A percentile compares a stretch with the other conserved stretches of the same genome.
Evolutionary conservation across 2,113 vertebrate genomes (phyloP).

Genomic region (Diphyllodes magnificus): DNA sequence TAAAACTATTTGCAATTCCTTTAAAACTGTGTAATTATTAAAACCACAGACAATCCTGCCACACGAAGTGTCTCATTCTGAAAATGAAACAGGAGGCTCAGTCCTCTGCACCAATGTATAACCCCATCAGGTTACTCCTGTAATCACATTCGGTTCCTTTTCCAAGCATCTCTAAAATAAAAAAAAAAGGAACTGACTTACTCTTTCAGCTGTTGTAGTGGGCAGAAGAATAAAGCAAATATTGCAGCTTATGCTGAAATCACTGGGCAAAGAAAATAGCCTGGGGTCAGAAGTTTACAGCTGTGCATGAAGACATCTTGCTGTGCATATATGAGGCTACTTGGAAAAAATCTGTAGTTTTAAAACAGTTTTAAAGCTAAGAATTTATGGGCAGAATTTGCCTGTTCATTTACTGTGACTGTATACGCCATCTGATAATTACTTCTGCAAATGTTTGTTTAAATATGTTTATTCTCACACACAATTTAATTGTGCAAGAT

Average conservation of each 20-base stretch:
- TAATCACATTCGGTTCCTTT: conserved; percentile 5
- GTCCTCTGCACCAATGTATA: not conserved
- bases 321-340: not conserved
- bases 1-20: not conserved
- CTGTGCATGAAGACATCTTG: not conserved
- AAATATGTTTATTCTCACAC: not conserved
- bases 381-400: not conserved
- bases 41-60: not conserved
- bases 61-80: not conserved
- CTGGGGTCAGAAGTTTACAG: not conserved
- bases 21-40: not conserved
- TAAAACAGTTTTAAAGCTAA: not conserved
- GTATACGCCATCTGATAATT: not conserved
- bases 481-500: not conserved
- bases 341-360: not conserved
- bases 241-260: not conserved
- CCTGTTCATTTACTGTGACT: not conserved
- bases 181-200: conserved; percentile 31
- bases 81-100: not conserved
- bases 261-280: not conserved
- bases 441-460: not conserved
- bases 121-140: not conserved
- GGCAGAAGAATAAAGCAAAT: not conserved
- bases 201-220: not conserved
- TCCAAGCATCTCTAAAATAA: conserved; percentile 12